Conservation (phyloP, 1,140 invertebrate species). For the Neuroterus valhalla region DNA sequence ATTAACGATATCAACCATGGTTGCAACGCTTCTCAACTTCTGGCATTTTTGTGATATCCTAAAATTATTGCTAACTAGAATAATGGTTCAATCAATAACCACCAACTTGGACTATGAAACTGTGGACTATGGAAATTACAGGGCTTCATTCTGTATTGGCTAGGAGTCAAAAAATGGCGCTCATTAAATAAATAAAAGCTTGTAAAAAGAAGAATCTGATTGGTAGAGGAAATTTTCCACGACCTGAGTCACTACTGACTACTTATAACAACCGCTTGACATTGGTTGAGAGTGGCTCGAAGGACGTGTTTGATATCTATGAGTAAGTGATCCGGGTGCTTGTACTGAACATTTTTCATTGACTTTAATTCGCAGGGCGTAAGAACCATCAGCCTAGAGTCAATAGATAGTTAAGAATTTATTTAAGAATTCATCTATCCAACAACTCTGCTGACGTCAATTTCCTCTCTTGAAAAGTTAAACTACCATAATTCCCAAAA, state of each 20-base stretch:
- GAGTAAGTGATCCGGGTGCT: slow-evolving; percentile 29
- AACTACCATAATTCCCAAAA: background rate
- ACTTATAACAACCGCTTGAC: slow-evolving; percentile 45
- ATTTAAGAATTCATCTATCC: slow-evolving; percentile 24
- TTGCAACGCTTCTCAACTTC: too few relatives aligned
- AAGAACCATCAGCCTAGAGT: slow-evolving; percentile 13
- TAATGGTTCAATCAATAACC: too few relatives aligned
- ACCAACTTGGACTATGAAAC: too few relatives aligned
- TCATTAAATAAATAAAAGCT: background rate
- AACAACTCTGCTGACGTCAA: slow-evolving; percentile 2
- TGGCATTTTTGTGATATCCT: too few relatives aligned
- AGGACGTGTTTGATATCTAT: slow-evolving; percentile 39
- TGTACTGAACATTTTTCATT: slow-evolving; percentile 27
- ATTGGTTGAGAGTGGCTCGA: slow-evolving; percentile 48
- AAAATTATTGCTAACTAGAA: too few relatives aligned
- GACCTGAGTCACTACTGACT: slow-evolving; percentile 24
- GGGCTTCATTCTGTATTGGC: background rate
- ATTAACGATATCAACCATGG: too few relatives aligned
- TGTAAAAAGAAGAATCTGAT: background rate
- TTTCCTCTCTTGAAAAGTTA: background rate
- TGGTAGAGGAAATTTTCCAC: slow-evolving; percentile 30
- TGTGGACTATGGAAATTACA: too few relatives aligned
- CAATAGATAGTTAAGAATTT: slow-evolving; percentile 25
- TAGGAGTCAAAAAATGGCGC: background rate
- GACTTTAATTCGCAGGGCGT: slow-evolving; percentile 12